Percentiles rank a stretch among this genome's conserved stretches.
Conservation (phyloP, 30 jellyfish, hydroid and myxozoan species). For the Hydractinia echinata region DNA sequence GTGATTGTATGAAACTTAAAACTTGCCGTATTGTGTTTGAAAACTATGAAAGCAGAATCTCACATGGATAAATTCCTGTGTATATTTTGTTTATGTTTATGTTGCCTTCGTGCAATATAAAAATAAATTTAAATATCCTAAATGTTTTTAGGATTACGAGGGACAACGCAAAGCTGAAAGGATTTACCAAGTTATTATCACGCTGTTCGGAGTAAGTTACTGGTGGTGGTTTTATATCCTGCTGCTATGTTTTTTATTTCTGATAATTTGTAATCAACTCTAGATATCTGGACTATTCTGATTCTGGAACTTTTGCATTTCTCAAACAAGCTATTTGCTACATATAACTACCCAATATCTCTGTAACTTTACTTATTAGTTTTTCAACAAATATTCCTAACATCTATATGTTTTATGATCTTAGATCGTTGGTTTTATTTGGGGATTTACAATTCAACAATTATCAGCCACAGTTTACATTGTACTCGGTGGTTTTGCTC, state of each 20-base stretch:
- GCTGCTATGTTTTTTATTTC: too few species aligned
- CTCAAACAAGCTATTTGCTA: too few species aligned
- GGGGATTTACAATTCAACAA: conserved; percentile 80
- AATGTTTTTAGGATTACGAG: conserved; percentile 72
- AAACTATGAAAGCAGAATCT: not conserved
- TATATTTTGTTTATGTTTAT: too few species aligned
- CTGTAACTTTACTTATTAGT: not conserved
- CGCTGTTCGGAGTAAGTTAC: conserved; percentile 76
- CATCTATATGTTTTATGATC: not conserved
- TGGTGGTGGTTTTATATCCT: not conserved
- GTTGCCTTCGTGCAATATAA: too few species aligned
- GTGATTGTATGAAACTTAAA: too few species aligned
- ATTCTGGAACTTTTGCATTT: not conserved
- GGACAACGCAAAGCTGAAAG: conserved; percentile 92
- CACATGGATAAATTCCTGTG: not conserved
- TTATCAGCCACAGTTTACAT: conserved; percentile 76
- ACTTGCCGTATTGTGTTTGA: not conserved
- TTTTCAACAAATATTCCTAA: not conserved
- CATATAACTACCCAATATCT: too few species aligned
- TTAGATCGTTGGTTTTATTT: conserved; percentile 79
- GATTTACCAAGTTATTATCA: conserved; percentile 75
- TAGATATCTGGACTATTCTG: not conserved
- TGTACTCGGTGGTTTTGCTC: conserved; percentile 68
- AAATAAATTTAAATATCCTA: too few species aligned
- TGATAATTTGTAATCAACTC: too few species aligned